Base-by-base conservation (phyloP, 2,113 vertebrate species). In the Delphinus delphis region DNA sequence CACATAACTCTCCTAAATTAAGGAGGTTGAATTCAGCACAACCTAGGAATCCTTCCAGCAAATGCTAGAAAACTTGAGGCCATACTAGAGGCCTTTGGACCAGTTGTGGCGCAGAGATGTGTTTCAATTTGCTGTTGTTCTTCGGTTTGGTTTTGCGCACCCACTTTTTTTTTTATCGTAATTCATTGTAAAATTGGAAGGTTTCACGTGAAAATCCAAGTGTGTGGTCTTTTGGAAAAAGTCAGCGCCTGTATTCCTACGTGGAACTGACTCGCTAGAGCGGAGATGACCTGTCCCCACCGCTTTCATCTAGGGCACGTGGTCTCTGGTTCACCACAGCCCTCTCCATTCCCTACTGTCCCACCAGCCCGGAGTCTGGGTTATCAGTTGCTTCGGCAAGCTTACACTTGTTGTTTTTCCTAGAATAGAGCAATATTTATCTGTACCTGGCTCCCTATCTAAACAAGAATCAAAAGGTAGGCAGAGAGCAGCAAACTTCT, bases 261-360 rank as follows among this genome's bases (percentile, higher is more conserved):
- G 8, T 3, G 14, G 33, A 65, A 5, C 15, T 1, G 0, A 7
- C 2, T 5, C 53, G 17, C 58, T 12, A n/a, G 53, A 23, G 17
- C 25, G 3, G 28, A 23, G 17, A 20, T 14, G 28, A 71, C 76
- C 14, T 17, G 11, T 23, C 81, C 2, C 67, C 11, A 10, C 4
- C 12, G 9, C 26, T 21, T n/a, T 18, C 23, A 13, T 8, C 36
- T 47, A 15, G 5, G 65, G 33, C 62, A 1, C 1, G 1, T 1
- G 7, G 25, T 6, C 25, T 2, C 83, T 50, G 17, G 53, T 25
- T 20, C 41, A 31, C 76, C 90, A 53, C 23, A 80, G 26, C 53
- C 87, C 36, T 44, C 70, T 8, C 70, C 23, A 7, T 8, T 33
- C 91, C 79, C 83, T 38, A 10, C 2, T 15, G 2, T 26, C 62